Evolutionary conservation across 1,140 invertebrate species (phyloP).

Genomic region (Vollenhovia emeryi): DNA sequence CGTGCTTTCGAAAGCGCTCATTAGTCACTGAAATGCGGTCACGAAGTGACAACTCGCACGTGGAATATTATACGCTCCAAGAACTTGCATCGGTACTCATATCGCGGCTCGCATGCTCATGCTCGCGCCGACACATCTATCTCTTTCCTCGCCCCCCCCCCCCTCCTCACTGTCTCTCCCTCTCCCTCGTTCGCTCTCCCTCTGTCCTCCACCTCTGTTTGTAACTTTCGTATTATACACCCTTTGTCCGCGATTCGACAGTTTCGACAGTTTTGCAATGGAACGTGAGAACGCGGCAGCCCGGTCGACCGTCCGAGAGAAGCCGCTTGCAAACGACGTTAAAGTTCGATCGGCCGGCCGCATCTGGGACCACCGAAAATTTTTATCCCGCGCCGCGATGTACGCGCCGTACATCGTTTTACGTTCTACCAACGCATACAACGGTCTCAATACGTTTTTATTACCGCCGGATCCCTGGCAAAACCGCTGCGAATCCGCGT

Average conservation of each 20-base stretch:
- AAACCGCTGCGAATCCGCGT: conserved; percentile 5
- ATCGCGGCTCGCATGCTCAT: conserved; percentile 72
- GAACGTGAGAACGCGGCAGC: conserved; percentile 78
- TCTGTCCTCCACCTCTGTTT: conserved; percentile 63
- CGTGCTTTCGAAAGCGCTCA: conserved; percentile 82
- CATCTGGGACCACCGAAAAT: conserved; percentile 71
- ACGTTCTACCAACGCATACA: not conserved
- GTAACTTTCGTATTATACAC: conserved; percentile 83
- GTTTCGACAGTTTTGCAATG: conserved; percentile 81
- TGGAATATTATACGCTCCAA: conserved; percentile 79
- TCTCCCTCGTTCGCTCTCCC: not conserved
- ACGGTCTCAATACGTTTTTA: conserved; percentile 32
- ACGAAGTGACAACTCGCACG: conserved; percentile 81
- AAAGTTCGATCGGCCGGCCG: conserved; percentile 77
- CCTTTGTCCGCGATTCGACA: conserved; percentile 83
- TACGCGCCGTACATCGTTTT: not conserved
- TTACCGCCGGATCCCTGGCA: not conserved
- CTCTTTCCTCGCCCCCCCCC: not conserved
- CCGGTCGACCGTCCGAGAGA: conserved; percentile 60
- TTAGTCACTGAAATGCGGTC: conserved; percentile 83
- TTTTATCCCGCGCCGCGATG: conserved; percentile 33
- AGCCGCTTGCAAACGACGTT: conserved; percentile 81
- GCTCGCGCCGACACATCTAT: conserved; percentile 50
- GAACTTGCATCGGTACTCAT: conserved; percentile 80
- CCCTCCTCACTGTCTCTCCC: conserved; percentile 7